A percentile compares a stretch with the other conserved stretches of the same genome.
Conservation (phyloP, 1,140 invertebrate genomes). For the Leptinotarsa defecta region DNA sequence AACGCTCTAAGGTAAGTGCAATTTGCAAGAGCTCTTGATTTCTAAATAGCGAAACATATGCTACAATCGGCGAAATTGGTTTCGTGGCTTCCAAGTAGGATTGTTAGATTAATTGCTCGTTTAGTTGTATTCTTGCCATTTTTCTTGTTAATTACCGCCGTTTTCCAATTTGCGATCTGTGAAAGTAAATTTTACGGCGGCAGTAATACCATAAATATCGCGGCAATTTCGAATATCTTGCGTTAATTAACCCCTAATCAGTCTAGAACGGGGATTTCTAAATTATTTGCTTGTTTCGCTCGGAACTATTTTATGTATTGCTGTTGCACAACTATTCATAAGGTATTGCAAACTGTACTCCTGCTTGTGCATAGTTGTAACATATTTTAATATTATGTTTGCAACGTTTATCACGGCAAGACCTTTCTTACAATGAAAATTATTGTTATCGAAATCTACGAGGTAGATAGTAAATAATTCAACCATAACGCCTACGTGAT, state of each 20-base stretch:
- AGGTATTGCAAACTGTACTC: not conserved
- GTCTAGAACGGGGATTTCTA: not conserved
- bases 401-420: no score
- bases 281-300: not conserved
- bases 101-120: not conserved
- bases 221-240: not conserved
- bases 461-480: no score
- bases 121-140: not conserved
- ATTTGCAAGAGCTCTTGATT: not conserved
- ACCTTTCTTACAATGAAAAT: no score
- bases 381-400: no score
- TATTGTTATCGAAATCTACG: no score
- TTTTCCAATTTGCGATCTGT: not conserved
- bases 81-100: not conserved
- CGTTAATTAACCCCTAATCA: not conserved
- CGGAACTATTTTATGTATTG: not conserved
- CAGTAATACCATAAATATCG: not conserved
- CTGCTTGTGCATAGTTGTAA: no score
- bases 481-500: no score
- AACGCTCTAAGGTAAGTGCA: slow-evolving; percentile 40
- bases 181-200: not conserved
- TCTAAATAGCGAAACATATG: not conserved
- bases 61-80: not conserved
- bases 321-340: not conserved
- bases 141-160: not conserved